These are phyloP conservation scores for Taxidea taxus DNA, from an alignment of 2,113 vertebrate species.

Conservation along the genomic window DNA sequence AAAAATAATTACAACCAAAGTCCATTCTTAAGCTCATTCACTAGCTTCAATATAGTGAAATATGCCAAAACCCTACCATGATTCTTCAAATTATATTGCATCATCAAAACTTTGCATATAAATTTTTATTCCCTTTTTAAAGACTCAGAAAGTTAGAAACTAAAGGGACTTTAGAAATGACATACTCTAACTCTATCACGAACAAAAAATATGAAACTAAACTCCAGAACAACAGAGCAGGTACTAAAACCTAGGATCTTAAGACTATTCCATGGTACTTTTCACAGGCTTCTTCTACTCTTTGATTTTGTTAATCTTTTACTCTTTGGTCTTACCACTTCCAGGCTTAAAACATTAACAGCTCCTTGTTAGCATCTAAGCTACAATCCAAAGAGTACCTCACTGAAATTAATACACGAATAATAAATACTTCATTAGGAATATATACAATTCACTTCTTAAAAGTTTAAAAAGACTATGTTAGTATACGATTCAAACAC, in stretches of 20 bases:
- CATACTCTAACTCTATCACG: background rate
- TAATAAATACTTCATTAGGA: background rate
- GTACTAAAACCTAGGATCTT: background rate
- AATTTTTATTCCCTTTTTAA: constrained; percentile 14
- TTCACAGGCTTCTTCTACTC: background rate
- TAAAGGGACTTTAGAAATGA: constrained; percentile 16
- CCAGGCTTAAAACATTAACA: background rate
- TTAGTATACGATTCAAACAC: background rate
- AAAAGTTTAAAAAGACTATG: background rate
- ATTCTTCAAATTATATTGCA: background rate
- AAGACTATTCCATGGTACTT: background rate
- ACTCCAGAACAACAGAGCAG: background rate
- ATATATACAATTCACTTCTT: background rate
- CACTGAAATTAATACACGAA: background rate
- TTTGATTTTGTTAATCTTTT: background rate
- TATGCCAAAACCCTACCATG: background rate
- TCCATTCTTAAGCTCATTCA: background rate
- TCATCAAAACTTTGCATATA: background rate
- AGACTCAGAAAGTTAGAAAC: background rate
- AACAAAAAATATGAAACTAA: background rate
- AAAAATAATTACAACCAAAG: constrained; percentile 19
- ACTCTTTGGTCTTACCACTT: background rate
- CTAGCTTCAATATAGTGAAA: background rate
- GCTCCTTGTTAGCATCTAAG: background rate
- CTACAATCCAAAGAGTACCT: background rate